These are phyloP conservation scores for Phragmatobia fuliginosa DNA, from an alignment of 2,888 invertebrate genomes.

Conservation along the genomic window DNA sequence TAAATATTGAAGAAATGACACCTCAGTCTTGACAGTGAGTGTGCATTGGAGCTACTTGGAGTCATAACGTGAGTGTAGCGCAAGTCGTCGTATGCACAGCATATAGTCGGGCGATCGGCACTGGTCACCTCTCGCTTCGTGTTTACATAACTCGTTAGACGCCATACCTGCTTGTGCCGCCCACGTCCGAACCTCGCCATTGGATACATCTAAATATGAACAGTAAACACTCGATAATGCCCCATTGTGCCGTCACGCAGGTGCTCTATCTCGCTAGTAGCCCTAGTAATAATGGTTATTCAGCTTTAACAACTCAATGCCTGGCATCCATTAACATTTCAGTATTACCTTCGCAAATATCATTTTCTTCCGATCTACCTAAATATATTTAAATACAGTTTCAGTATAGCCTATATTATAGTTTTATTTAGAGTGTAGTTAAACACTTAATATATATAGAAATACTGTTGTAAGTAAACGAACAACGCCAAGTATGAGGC, in stretches of 20 bases:
- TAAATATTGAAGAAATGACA: slow-evolving; percentile 65
- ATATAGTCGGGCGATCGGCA: slow-evolving; percentile 59
- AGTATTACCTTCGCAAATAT: background rate
- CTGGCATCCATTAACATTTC: background rate
- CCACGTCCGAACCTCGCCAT: slow-evolving; percentile 65
- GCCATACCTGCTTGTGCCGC: slow-evolving; percentile 68
- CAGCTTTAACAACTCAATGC: slow-evolving; percentile 30
- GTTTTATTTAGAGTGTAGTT: background rate
- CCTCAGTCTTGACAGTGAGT: slow-evolving; percentile 61
- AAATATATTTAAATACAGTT: background rate
- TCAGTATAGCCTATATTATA: background rate
- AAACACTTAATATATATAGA: background rate
- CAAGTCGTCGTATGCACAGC: slow-evolving; percentile 61
- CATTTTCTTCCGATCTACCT: background rate
- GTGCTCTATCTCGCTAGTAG: slow-evolving; percentile 58
- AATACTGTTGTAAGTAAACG: background rate
- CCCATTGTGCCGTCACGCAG: slow-evolving; percentile 70
- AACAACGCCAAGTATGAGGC: background rate
- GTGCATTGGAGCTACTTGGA: slow-evolving; percentile 69
- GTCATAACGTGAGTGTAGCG: slow-evolving; percentile 57
- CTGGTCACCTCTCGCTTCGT: slow-evolving; percentile 66
- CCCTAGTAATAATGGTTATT: slow-evolving; percentile 41
- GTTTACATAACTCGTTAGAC: slow-evolving; percentile 84
- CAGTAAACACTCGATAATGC: slow-evolving; percentile 73
- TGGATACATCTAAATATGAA: slow-evolving; percentile 72